A percentile compares a stretch with the other conserved stretches of the same genome.
These are phyloP conservation scores for Salvator merianae DNA, from an alignment of 2,113 vertebrate species.

Conservation along the genomic window DNA sequence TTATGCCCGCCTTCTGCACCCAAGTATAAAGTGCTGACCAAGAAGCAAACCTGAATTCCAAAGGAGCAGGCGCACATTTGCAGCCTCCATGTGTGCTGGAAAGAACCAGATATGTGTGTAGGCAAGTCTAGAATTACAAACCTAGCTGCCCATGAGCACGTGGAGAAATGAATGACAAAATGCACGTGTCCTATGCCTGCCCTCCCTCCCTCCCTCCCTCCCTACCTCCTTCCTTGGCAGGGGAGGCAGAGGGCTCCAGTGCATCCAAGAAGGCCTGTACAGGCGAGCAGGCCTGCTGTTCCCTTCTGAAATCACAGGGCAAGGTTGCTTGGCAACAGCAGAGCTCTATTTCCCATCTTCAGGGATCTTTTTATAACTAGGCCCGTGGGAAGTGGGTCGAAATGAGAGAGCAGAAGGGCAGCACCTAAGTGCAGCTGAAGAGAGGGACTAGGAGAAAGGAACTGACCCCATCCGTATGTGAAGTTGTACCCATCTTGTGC, in stretches of 20 bases:
- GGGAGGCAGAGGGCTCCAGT: not conserved
- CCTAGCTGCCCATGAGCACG: not conserved
- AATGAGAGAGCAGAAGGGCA: not conserved
- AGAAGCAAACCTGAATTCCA: not conserved
- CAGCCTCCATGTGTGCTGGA: not conserved
- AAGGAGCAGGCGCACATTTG: not conserved
- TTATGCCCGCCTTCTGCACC: not conserved
- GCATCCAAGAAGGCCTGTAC: not conserved
- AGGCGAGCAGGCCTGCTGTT: not conserved
- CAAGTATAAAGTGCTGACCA: not conserved
- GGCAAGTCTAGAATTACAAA: not conserved
- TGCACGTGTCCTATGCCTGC: not conserved
- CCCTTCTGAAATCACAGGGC: not conserved
- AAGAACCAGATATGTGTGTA: not conserved
- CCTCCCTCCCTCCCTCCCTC: not conserved
- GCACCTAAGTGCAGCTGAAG: not conserved
- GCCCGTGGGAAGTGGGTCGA: not conserved
- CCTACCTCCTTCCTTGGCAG: not conserved
- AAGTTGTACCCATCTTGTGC: too few relatives aligned
- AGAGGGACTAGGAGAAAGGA: not conserved
- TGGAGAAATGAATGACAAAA: not conserved
- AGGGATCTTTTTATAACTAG: slow-evolving; percentile 15
- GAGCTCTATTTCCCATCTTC: not conserved
- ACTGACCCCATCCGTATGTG: not conserved
- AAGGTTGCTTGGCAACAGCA: slow-evolving; percentile 10